Conservation (phyloP, 2,888 invertebrate genomes). For the Cylindroiulus punctatus region DNA sequence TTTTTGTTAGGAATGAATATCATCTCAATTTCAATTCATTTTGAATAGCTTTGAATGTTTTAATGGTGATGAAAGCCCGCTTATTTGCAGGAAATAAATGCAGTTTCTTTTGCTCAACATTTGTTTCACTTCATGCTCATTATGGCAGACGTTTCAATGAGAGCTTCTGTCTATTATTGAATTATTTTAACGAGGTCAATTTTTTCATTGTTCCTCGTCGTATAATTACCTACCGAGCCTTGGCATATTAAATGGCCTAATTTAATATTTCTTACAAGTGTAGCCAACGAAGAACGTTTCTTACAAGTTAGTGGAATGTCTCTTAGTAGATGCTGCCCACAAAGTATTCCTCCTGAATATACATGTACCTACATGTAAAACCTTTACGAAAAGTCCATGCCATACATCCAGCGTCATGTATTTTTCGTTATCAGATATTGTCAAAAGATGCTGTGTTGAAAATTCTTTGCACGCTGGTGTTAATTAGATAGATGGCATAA, state of each 20-base stretch:
- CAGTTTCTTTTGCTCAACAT: neutral
- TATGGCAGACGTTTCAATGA: neutral
- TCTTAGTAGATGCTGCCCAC: neutral
- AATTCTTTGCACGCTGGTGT: neutral
- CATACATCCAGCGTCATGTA: too few relatives aligned
- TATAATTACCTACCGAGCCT: neutral
- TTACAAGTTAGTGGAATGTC: neutral
- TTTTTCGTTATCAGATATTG: neutral
- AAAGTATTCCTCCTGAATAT: too few relatives aligned
- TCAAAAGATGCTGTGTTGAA: neutral
- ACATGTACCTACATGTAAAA: too few relatives aligned
- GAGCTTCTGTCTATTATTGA: neutral
- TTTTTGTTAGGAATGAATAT: neutral
- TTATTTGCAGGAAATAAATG: slow-evolving; percentile 16
- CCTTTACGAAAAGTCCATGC: too few relatives aligned
- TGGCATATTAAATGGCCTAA: neutral
- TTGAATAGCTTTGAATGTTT: neutral
- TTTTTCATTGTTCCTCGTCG: neutral
- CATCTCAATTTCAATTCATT: slow-evolving; percentile 18
- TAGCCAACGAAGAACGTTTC: neutral
- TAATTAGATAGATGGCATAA: neutral
- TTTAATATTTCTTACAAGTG: neutral
- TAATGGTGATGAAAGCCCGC: slow-evolving; percentile 26
- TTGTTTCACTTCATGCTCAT: slow-evolving; percentile 15
- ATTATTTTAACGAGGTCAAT: neutral